Evolutionary conservation across 2,797 vertebrate species (phyloP), one percentile per base, ranked within the genome.

Genomic region (Paratrypauchen microcephalus): DNA sequence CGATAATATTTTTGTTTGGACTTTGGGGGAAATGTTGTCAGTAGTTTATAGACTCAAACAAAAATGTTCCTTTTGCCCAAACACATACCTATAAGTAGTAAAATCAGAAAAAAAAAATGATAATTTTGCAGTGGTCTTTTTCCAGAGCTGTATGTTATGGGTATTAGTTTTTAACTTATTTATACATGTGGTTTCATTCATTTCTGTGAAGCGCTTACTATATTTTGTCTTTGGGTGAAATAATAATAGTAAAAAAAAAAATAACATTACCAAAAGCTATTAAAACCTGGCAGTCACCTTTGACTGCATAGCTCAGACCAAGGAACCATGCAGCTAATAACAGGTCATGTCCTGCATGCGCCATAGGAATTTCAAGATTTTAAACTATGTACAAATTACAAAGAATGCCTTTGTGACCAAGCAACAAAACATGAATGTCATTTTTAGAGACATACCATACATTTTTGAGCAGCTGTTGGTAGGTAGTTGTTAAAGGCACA

Each of bases 331-430:
- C 59, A 61, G 59, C 32, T 63, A 45, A 45, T 63, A 63, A 24
- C 61, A 63, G 36, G 36, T 24, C 39, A 24, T 63, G 18, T 63
- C n/a, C 39, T 45, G 61, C 61, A 45, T 3, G 23, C 11, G 1
- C 6, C 5, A n/a, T 7, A 64, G 41, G 21, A 64, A 47, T 64
- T 24, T 48, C 23, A 64, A 28, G 15, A 64, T 9, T 64, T 47
- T 48, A 47, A 64, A 48, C 41, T 47, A 64, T 64, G 62, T 64
- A 11, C 21, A 47, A 64, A 26, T 64, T 24, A 64, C 26, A 48
- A 6, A 61, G 59, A 45, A 64, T 15, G 41, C 23, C 23, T 19
- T 6, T 0, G 21, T 47, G 39, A 64, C 24, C 1, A 45, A 41
- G 60, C 41, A 26, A 48, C 41, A 28, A 48, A 48, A 26, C 15